Conservation (phyloP, 2,888 invertebrate genomes). For the Chironomus riparius region DNA sequence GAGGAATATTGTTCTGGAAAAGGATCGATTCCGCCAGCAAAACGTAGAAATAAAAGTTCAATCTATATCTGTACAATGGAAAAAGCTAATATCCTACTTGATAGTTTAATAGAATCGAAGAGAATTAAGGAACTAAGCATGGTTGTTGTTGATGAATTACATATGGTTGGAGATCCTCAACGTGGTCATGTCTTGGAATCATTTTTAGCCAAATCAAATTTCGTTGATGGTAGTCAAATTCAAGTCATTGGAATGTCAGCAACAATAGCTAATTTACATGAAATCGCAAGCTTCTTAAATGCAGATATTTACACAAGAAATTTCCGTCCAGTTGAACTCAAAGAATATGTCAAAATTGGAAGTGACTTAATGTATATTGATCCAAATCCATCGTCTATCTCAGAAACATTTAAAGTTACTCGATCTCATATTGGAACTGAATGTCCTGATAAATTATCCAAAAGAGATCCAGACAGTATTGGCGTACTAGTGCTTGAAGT, state of each 20-base stretch:
- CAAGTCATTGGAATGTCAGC: conserved; percentile 97
- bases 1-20: conserved; percentile 94
- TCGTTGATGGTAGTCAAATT: conserved; percentile 49
- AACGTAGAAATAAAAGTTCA: conserved; percentile 62
- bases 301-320: conserved; percentile 73
- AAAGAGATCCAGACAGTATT: conserved; percentile 66
- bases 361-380: conserved; percentile 49
- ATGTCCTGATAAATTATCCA: neutral
- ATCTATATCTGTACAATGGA: conserved; percentile 92
- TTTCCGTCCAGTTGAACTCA: conserved; percentile 81
- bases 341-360: conserved; percentile 73
- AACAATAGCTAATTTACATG: conserved; percentile 82
- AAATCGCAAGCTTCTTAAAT: conserved; percentile 69
- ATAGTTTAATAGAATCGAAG: conserved; percentile 71
- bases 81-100: conserved; percentile 77
- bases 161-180: conserved; percentile 80
- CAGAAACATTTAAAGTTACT: conserved; percentile 47
- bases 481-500: conserved; percentile 74
- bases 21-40: conserved; percentile 71
- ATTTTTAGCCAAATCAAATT: conserved; percentile 69
- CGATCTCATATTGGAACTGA: conserved; percentile 37
- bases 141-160: conserved; percentile 80
- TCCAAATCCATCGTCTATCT: conserved; percentile 40
- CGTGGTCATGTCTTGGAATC: conserved; percentile 81
- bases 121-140: conserved; percentile 71